Percentiles rank a stretch among this genome's conserved stretches.
phyloP scores from a whole-genome alignment of 2,888 invertebrate genomes.

The Auanema freiburgensis region DNA sequence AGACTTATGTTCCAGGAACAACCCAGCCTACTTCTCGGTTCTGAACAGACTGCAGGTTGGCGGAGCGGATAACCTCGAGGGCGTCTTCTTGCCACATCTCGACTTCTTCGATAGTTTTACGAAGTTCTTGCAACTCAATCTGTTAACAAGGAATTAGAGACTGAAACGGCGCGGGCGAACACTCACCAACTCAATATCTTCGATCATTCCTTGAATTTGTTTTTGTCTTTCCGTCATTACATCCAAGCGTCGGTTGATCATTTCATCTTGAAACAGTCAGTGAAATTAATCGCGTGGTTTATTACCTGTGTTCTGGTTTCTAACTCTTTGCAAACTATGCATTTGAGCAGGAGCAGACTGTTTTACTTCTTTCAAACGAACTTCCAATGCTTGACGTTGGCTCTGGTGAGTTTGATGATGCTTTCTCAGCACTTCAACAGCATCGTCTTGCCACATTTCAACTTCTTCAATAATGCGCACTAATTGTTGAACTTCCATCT shows the following conservation, averaged over 20 bases:
- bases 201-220: slow-evolving; percentile 29
- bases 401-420: slow-evolving; percentile 28
- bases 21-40: too few relatives aligned
- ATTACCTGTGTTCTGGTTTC: too few relatives aligned
- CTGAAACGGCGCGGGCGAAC: too few relatives aligned
- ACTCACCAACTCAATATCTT: slow-evolving; percentile 18
- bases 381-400: too few relatives aligned
- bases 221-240: slow-evolving; percentile 29
- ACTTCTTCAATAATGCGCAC: slow-evolving; percentile 46
- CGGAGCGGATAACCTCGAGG: slow-evolving; percentile 35
- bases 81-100: slow-evolving; percentile 51
- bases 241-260: too few relatives aligned
- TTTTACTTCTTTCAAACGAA: too few relatives aligned
- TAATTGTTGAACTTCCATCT: slow-evolving; percentile 10
- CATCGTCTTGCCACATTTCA: slow-evolving; percentile 56
- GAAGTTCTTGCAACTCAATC: slow-evolving; percentile 24
- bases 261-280: too few relatives aligned
- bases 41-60: too few relatives aligned
- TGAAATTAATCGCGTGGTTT: too few relatives aligned
- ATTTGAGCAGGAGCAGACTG: too few relatives aligned
- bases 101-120: slow-evolving; percentile 40
- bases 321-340: too few relatives aligned
- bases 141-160: slow-evolving; percentile 6
- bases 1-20: too few relatives aligned
- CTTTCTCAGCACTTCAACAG: slow-evolving; percentile 43